These are phyloP conservation scores for Octodon degus DNA, from an alignment of 2,113 vertebrate species.

Conservation along the genomic window DNA sequence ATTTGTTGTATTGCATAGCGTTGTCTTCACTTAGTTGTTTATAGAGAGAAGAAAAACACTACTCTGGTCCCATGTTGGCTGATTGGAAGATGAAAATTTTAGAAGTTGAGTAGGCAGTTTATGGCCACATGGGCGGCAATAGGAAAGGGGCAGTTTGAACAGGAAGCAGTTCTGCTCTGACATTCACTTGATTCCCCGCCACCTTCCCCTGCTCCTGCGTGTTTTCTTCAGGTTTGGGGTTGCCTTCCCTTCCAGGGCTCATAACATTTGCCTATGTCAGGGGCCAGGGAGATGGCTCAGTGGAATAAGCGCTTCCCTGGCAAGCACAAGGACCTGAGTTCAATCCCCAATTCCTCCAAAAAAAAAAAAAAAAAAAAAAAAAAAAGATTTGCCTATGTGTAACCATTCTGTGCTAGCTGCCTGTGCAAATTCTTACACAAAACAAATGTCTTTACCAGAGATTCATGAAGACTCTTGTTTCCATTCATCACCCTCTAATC, in stretches of 20 bases:
- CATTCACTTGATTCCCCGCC: accelerated
- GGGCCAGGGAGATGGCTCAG: too few relatives aligned
- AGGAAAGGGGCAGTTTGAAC: accelerated
- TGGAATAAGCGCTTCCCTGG: too few relatives aligned
- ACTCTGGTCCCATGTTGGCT: accelerated
- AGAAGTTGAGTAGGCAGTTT: accelerated
- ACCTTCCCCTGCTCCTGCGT: accelerated
- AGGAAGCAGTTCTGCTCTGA: accelerated
- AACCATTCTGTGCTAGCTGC: too few relatives aligned
- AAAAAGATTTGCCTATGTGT: neutral
- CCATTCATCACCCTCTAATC: too few relatives aligned
- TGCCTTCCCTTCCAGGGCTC: accelerated
- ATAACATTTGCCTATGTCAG: neutral
- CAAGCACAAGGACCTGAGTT: too few relatives aligned
- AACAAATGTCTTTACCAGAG: neutral
- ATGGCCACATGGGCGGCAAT: accelerated
- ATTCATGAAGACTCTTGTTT: neutral
- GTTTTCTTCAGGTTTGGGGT: neutral
- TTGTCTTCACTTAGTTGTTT: too few relatives aligned
- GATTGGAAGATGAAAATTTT: neutral
- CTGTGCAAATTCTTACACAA: neutral
- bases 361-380: too few relatives aligned
- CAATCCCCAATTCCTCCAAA: too few relatives aligned
- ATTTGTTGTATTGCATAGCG: too few relatives aligned
- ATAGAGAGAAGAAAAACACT: accelerated